Conservation (phyloP, 2,797 vertebrate species). For the Knipowitschia caucasica region DNA sequence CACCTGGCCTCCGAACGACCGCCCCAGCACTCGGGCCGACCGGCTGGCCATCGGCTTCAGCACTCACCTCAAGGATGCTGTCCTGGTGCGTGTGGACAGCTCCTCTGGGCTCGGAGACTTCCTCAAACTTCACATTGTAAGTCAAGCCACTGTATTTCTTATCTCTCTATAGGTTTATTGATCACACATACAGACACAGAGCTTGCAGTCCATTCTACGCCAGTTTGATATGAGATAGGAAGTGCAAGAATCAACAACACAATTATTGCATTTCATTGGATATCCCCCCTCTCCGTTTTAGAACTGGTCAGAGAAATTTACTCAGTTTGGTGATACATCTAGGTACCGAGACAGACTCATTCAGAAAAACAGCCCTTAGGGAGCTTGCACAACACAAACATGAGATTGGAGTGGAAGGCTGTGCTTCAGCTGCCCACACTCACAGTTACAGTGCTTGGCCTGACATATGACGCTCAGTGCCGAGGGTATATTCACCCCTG, state of each 20-base stretch:
- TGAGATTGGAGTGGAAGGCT: slow-evolving; percentile 52
- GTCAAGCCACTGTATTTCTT: slow-evolving; percentile 53
- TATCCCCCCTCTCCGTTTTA: no score
- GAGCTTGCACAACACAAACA: slow-evolving; percentile 21
- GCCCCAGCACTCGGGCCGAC: slow-evolving; percentile 95
- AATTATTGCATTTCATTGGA: not conserved
- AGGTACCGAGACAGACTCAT: slow-evolving; percentile 13
- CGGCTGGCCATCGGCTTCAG: slow-evolving; percentile 97
- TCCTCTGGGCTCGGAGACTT: slow-evolving; percentile 96
- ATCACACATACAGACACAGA: not conserved
- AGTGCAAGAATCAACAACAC: not conserved
- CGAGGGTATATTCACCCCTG: slow-evolving; percentile 41
- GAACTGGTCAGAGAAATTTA: not conserved
- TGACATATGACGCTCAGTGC: slow-evolving; percentile 52
- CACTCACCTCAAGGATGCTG: slow-evolving; percentile 93
- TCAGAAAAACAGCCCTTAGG: slow-evolving; percentile 19
- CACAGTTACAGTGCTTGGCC: slow-evolving; percentile 39
- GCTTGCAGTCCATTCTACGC: not conserved
- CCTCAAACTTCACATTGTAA: slow-evolving; percentile 97
- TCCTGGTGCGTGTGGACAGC: slow-evolving; percentile 95
- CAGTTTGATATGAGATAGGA: not conserved
- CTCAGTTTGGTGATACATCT: not conserved
- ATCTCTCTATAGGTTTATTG: not conserved
- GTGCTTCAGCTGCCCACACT: slow-evolving; percentile 46
- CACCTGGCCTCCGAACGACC: slow-evolving; percentile 96